Percentiles rank a stretch among this genome's conserved stretches.
Evolutionary conservation across 2,113 vertebrate genomes (phyloP).

Genomic region (human): GRCh38 chr17:10396001-10396500

Average conservation of each 20-base stretch:
- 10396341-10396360: conserved; percentile 91
- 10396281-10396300: neutral
- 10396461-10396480: neutral
- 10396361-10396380: conserved; percentile 89
- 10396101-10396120: conserved; percentile 35
- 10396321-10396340: conserved; percentile 88
- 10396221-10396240: neutral
- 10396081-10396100: conserved; percentile 1
- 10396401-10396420: conserved; percentile 91
- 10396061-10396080: neutral
- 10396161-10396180: neutral
- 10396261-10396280: neutral
- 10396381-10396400: conserved; percentile 94
- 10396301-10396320: neutral
- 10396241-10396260: neutral
- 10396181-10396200: conserved; percentile 34
- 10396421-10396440: conserved; percentile 91
- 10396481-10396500: neutral
- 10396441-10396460: conserved; percentile 91
- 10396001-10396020: neutral
- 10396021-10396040: neutral
- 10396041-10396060: neutral
- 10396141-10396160: conserved; percentile 26
- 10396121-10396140: conserved; percentile 22
- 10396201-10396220: neutral